phyloP scores from a whole-genome alignment of 2,888 invertebrate genomes.

The Piscicola geometra region DNA sequence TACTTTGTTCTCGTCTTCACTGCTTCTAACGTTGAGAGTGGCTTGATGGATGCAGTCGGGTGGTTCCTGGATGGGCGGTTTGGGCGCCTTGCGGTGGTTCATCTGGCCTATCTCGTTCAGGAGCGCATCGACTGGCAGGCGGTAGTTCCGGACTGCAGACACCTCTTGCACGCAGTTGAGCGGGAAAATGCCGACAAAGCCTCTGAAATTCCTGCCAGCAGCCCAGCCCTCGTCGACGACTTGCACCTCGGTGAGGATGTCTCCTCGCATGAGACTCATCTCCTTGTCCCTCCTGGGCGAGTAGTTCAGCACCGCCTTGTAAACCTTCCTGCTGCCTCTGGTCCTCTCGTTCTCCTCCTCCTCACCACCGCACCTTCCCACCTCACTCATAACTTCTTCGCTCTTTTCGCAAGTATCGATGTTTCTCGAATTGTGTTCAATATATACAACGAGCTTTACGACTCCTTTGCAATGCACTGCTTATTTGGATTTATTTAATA shows the following conservation, averaged over 20 bases:
- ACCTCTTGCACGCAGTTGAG: not conserved
- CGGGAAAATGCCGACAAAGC: conserved; percentile 23
- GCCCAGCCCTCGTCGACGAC: not conserved
- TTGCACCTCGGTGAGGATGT: conserved; percentile 16
- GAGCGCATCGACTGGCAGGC: not conserved
- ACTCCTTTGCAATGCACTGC: too few relatives aligned
- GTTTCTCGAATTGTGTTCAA: too few relatives aligned
- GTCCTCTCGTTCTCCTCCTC: too few relatives aligned
- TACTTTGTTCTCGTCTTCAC: not conserved
- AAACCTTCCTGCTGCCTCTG: not conserved
- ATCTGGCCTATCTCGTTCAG: conserved; percentile 17
- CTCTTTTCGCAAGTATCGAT: too few relatives aligned
- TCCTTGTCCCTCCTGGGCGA: conserved; percentile 14
- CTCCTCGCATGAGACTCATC: conserved; percentile 26
- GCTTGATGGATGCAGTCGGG: not conserved
- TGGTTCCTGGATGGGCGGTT: not conserved
- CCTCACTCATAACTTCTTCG: not conserved
- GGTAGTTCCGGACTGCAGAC: not conserved
- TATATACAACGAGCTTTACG: too few relatives aligned
- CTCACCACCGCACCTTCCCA: not conserved
- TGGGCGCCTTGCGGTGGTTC: not conserved
- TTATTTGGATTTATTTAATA: too few relatives aligned
- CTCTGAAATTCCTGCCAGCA: conserved; percentile 23
- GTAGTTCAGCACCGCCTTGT: not conserved
- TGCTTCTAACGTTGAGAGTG: not conserved